Base-by-base conservation (phyloP, 2,797 vertebrate genomes). In the Propithecus deckenii region DNA sequence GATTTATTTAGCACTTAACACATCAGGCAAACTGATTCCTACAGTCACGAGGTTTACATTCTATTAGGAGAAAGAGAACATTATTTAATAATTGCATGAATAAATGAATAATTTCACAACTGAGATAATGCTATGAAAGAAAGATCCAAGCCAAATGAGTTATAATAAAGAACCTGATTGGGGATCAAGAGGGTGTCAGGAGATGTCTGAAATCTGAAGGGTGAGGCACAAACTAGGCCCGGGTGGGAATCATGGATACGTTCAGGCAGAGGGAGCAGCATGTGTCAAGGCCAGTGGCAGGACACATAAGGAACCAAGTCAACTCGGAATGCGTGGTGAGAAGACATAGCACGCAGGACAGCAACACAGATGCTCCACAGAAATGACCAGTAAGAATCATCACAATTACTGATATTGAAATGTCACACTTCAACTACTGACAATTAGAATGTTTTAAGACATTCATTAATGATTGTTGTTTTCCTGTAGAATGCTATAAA, bases 381-480 rank as follows among this genome's bases (percentile, higher is more conserved):
- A 28, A 74, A 23, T 13, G 17, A 86, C 12, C 1, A 38, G 32
- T 43, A 50, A 86, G 48, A 93, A 55, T 35, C 1, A 55, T 5
- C 72, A 69, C 46, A 86, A 57, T 25, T 35, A 41, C 35, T 41
- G 41, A 76, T 10, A 59, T 0, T 3, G 3, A 92, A 41, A 43
- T 28, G 61, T 38, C 59, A 32, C 5, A 55, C 9, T 84, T 89
- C 59, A 55, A 74, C 55, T 35, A 23, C 0, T 2, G 11, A 69
- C 20, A n/a, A 90, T 67, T 74, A 38, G 18, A 75, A 93, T 88
- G n/a, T 71, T 75, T 92, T 92, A 95, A 75, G 61, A 91, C 32
- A 61, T 25, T 61, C 28, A 48, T 65, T 48, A 78, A 63, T 69
- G 63, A 81, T 1, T 43, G 12, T 8, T 91, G 41, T 41, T 79